Base-by-base conservation (phyloP, 2,797 vertebrate genomes). In the Spondyliosoma cantharus region DNA sequence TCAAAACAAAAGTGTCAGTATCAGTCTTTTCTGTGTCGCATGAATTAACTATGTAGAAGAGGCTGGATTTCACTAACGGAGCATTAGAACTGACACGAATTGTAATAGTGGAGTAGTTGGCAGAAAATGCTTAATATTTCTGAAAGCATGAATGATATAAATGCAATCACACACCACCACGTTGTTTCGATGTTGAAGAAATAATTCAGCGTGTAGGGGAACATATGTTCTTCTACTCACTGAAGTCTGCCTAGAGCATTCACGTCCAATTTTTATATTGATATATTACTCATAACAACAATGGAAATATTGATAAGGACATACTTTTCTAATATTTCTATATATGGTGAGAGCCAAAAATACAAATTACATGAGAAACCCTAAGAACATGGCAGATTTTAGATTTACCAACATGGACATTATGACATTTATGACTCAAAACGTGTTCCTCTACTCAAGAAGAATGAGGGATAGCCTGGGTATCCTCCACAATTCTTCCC, bases 1-100 rank as follows among this genome's bases (percentile, higher is more conserved):
- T 62, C 20, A 27, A 14, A 60, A 74, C 22, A 49, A 13, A 79
- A 22, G 59, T 57, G 56, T 78, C 56, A 64, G n/a, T 13, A 42
- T 25, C 5, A 24, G 52, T 49, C 0, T 52, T 57, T 37, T 75
- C 6, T 57, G 20, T 19, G 7, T 71, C 14, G 48, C 20, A 70
- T 19, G 20, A 46, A 57, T 76, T 29, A 29, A 72, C 80, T 70
- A 72, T 64, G 13, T 19, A 25, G 49, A 16, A 61, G 19, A 32
- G 2, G 24, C 61, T 68, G 4, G 15, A 49, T 42, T 43, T 32
- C 3, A n/a, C 2, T 16, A 2, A 9, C 16, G 20, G n/a, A 25
- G 49, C 24, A 37, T 24, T 37, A 37, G 37, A 50, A 37, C 37
- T 37, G 37, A 37, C 37, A 37, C 3, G 9, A 37, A 37, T 11